Evolutionary conservation across 2,113 vertebrate genomes (phyloP).

Genomic region (Astur gentilis): DNA sequence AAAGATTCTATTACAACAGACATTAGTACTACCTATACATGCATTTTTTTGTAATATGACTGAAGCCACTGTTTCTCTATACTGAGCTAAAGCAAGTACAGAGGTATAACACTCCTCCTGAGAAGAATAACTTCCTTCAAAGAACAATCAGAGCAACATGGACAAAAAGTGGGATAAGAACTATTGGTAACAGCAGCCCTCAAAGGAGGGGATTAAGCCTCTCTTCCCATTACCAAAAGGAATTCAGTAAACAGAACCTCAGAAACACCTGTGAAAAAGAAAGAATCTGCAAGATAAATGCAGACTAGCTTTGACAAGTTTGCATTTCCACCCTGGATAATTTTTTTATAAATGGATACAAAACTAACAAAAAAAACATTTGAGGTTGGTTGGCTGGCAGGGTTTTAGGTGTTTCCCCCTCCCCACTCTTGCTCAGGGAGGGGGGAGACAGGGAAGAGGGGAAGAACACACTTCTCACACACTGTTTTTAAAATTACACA

Average conservation of each 20-base stretch:
- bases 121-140: not conserved
- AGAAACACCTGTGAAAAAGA: not conserved
- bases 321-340: not conserved
- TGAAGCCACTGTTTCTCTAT: not conserved
- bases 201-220: not conserved
- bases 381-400: not conserved
- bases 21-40: rapidly evolving
- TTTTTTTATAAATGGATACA: not conserved
- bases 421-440: too few relatives aligned
- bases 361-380: not conserved
- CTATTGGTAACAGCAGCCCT: not conserved
- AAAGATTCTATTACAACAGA: not conserved
- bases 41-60: not conserved
- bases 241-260: not conserved
- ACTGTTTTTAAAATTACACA: not conserved
- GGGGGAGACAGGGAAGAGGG: too few relatives aligned
- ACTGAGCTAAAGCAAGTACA: not conserved
- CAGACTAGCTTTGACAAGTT: not conserved
- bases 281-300: not conserved
- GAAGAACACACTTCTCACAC: not conserved
- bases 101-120: not conserved
- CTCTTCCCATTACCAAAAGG: not conserved
- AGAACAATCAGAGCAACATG: not conserved
- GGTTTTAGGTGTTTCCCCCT: not conserved
- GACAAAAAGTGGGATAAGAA: not conserved